These are phyloP conservation scores for Poeciliopsis occidentalis DNA, from an alignment of 2,113 vertebrate genomes.

Conservation along the genomic window DNA sequence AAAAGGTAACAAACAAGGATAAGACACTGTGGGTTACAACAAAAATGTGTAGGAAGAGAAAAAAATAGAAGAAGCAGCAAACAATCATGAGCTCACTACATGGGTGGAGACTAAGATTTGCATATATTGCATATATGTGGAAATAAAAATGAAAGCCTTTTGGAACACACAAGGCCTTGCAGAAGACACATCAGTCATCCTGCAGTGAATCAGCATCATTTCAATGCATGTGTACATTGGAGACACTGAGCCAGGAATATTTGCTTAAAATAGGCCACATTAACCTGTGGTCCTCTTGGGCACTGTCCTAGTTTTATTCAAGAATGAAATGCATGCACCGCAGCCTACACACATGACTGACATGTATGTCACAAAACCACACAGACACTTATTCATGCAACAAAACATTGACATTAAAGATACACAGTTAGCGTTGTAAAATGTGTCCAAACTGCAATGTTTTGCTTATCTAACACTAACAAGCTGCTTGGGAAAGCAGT, in stretches of 20 bases:
- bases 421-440: too few species aligned
- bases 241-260: constrained; percentile 69
- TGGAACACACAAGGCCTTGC: constrained; percentile 17
- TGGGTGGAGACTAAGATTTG: neutral
- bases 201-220: constrained; percentile 25
- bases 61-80: neutral
- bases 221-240: constrained; percentile 30
- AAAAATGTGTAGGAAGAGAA: neutral
- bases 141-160: neutral
- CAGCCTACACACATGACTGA: constrained; percentile 47
- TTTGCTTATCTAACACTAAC: too few species aligned
- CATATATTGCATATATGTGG: constrained; percentile 5
- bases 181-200: constrained; percentile 16
- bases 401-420: neutral
- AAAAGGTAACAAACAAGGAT: constrained; percentile 6
- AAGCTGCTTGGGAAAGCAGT: too few species aligned
- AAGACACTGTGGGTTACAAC: neutral
- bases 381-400: constrained; percentile 12
- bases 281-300: constrained; percentile 76
- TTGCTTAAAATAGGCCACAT: constrained; percentile 74
- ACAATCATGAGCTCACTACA: constrained; percentile 1
- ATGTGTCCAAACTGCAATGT: too few species aligned
- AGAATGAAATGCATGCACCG: constrained; percentile 44
- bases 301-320: constrained; percentile 72
- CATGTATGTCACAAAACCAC: constrained; percentile 27